Evolutionary conservation across 2,888 invertebrate species (phyloP), one percentile per base, ranked within the genome.

Genomic region (Malachius bipustulatus): DNA sequence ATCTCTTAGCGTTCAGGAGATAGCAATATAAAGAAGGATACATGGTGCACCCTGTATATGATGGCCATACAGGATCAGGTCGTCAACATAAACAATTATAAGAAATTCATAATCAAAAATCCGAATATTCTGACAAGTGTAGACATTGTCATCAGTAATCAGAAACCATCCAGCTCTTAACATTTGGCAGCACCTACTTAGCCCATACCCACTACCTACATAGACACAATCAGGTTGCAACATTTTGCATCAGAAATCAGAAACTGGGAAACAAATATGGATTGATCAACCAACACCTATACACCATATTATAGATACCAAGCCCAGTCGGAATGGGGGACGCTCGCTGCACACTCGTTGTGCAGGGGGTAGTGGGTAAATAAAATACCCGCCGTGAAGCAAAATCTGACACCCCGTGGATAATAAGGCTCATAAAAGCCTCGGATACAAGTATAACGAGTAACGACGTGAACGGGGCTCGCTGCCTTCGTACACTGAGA

Each of bases 181-280:
- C 10, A 8, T 33, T 26, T 4, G 19, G 24, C 6, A 8, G 24
- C 1, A 26, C 24, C 9, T 14, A 10, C 10, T 13, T 19, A 19
- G 24, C 26, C 3, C 11, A 19, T 1, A 12, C 12, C 11, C 14
- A 33, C 8, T 33, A 33, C 26, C 19, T 13, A 14, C 24, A 26
- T 3, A 12, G 33, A 14, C 33, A 26, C 26, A 33, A 33, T 14
- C 24, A 8, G 3, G 15, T 33, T n/a, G n/a, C n/a, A n/a, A n/a
- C n/a, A 26, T 19, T 15, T 2, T 26, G 10, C 9, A 14, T 33
- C 4, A 24, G 14, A n/a, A 24, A 26, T 33, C 13, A 13, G 13
- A 26, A 12, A 10, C 13, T 33, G 13, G 14, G 26, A 6, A 26
- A 33, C 8, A 26, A 26, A 33, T 24, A 11, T n/a, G 33, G 33